phyloP scores from a whole-genome alignment of 2,888 invertebrate genomes.

The Mylabris sibirica region DNA sequence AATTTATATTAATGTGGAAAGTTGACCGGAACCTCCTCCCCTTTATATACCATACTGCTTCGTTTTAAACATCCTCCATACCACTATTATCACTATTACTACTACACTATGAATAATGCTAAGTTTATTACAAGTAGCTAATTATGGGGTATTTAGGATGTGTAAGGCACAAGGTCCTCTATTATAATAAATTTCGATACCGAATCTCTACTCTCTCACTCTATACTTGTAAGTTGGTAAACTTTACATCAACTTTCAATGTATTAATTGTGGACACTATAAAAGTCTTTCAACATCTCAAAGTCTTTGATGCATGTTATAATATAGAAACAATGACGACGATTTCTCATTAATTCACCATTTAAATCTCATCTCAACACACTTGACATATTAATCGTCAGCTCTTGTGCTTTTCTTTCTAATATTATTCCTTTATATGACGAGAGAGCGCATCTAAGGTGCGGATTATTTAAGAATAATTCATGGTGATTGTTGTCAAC shows the following conservation, averaged over 20 bases:
- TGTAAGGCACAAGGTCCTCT: background rate
- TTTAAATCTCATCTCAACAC: background rate
- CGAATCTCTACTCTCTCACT: background rate
- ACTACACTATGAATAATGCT: background rate
- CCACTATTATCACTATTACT: background rate
- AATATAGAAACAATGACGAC: background rate
- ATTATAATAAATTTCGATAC: background rate
- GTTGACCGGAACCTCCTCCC: background rate
- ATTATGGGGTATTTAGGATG: background rate
- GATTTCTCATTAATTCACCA: background rate
- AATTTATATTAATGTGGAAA: slow-evolving; percentile 9
- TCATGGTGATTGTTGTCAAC: slow-evolving; percentile 1
- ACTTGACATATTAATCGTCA: background rate
- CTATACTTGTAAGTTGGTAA: background rate
- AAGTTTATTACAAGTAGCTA: background rate
- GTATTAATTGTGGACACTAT: background rate
- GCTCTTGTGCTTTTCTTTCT: background rate
- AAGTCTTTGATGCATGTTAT: too few relatives aligned
- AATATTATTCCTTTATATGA: background rate
- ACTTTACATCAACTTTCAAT: background rate
- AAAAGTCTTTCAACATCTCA: too few relatives aligned
- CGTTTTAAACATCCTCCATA: background rate
- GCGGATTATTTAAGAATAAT: slow-evolving; percentile 6
- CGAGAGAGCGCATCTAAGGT: background rate
- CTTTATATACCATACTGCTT: background rate